Percentiles rank a stretch among this genome's conserved stretches.
These are phyloP conservation scores for Salvelinus fontinalis DNA, from an alignment of 2,113 vertebrate species.

Conservation along the genomic window DNA sequence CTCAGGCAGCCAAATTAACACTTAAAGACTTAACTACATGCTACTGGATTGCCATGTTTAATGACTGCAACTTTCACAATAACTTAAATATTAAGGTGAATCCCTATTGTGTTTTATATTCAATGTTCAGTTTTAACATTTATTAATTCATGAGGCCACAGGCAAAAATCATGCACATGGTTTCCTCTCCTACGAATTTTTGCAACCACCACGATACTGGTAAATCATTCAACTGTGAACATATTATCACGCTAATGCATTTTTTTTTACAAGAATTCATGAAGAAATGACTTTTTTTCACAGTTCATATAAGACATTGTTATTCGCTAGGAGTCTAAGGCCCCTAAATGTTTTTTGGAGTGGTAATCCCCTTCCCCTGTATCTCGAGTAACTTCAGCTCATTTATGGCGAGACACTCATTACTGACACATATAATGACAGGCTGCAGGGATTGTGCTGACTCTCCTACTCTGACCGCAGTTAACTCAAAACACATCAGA, in stretches of 20 bases:
- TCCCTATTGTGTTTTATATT: conserved; percentile 12
- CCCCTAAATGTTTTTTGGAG: no score
- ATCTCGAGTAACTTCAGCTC: conserved; percentile 34
- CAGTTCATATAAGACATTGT: no score
- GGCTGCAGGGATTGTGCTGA: conserved; percentile 65
- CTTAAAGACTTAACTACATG: conserved; percentile 64
- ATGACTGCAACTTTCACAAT: conserved; percentile 59
- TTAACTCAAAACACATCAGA: conserved; percentile 68
- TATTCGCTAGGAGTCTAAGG: no score
- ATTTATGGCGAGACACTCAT: conserved; percentile 49
- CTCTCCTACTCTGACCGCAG: conserved; percentile 58
- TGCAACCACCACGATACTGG: no score
- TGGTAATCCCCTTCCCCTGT: conserved; percentile 30
- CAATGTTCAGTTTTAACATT: no score
- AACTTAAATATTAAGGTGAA: conserved; percentile 27
- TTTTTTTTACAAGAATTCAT: no score
- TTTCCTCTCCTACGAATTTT: no score
- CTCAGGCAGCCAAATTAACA: conserved; percentile 38
- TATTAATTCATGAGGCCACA: no score
- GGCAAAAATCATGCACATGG: background rate
- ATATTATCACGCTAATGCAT: no score
- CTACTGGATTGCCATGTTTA: conserved; percentile 39
- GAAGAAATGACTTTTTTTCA: no score
- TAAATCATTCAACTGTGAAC: no score
- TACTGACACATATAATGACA: conserved; percentile 67